Percentiles rank a stretch among this genome's conserved stretches.
Conservation (phyloP, 2,888 invertebrate genomes). For the Allophyes oxyacanthae region DNA sequence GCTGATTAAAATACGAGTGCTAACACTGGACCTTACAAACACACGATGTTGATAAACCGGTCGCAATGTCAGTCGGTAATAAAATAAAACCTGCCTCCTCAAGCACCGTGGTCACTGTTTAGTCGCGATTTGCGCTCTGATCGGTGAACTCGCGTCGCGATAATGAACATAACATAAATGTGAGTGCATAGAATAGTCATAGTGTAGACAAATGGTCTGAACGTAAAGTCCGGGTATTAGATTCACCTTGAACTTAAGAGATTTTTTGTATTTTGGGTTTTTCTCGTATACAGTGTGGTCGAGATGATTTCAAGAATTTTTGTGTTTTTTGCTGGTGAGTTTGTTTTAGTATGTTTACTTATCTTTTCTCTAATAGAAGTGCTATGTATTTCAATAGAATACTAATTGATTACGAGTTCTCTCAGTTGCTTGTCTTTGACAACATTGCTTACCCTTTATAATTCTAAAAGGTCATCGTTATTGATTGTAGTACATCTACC, state of each 20-base stretch:
- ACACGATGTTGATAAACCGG: slow-evolving; percentile 64
- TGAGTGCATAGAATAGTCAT: slow-evolving; percentile 39
- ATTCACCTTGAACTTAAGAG: slow-evolving; percentile 67
- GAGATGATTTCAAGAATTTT: slow-evolving; percentile 74
- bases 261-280: slow-evolving; percentile 64
- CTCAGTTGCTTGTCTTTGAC: slow-evolving; percentile 1
- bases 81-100: slow-evolving; percentile 53
- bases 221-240: slow-evolving; percentile 50
- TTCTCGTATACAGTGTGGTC: slow-evolving; percentile 70
- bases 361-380: slow-evolving; percentile 1
- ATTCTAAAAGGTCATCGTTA: slow-evolving; percentile 44
- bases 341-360: slow-evolving; percentile 44
- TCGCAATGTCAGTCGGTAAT: slow-evolving; percentile 46
- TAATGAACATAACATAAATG: slow-evolving; percentile 40
- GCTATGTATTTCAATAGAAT: slow-evolving; percentile 2
- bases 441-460: slow-evolving; percentile 37
- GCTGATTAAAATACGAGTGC: slow-evolving; percentile 13
- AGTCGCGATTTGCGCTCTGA: slow-evolving; percentile 59
- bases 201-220: slow-evolving; percentile 54
- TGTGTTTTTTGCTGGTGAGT: slow-evolving; percentile 81
- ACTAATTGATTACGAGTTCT: slow-evolving; percentile 11
- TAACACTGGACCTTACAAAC: slow-evolving; percentile 32
- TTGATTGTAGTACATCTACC: slow-evolving; percentile 21
- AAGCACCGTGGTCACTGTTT: slow-evolving; percentile 39
- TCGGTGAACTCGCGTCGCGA: slow-evolving; percentile 52